phyloP scores from a whole-genome alignment of 2,797 vertebrate species.

The Pogoniulus pusillus region DNA sequence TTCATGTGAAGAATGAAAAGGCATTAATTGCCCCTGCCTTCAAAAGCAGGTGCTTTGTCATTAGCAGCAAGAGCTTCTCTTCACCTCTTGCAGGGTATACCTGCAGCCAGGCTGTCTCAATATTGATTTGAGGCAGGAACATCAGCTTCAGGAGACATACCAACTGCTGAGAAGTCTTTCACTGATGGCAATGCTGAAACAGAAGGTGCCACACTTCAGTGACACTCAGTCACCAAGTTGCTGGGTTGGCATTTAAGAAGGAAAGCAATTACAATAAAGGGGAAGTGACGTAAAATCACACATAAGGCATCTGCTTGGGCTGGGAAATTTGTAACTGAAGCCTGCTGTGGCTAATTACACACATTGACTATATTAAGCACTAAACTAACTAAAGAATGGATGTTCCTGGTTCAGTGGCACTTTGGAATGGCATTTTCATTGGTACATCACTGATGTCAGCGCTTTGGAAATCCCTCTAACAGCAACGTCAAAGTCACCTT shows the following conservation, averaged over 20 bases:
- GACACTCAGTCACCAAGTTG: background rate
- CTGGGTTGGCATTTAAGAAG: background rate
- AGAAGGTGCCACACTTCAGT: background rate
- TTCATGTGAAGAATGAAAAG: background rate
- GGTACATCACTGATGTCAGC: background rate
- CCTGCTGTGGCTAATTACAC: accelerated
- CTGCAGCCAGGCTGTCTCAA: background rate
- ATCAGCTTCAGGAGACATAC: background rate
- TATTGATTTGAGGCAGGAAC: background rate
- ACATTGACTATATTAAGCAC: background rate
- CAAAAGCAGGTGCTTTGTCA: background rate
- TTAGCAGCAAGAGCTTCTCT: background rate
- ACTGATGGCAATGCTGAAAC: background rate
- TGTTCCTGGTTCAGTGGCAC: background rate
- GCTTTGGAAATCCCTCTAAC: background rate
- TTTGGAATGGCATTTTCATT: background rate
- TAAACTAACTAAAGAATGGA: background rate
- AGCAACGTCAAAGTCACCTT: background rate
- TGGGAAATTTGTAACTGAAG: background rate
- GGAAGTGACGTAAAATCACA: background rate
- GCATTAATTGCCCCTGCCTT: background rate
- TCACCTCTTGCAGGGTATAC: background rate
- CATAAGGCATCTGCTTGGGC: background rate
- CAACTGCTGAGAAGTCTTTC: background rate
- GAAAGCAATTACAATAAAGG: background rate